These are phyloP conservation scores for Eilema caniola DNA, from an alignment of 2,888 invertebrate genomes.

Conservation along the genomic window DNA sequence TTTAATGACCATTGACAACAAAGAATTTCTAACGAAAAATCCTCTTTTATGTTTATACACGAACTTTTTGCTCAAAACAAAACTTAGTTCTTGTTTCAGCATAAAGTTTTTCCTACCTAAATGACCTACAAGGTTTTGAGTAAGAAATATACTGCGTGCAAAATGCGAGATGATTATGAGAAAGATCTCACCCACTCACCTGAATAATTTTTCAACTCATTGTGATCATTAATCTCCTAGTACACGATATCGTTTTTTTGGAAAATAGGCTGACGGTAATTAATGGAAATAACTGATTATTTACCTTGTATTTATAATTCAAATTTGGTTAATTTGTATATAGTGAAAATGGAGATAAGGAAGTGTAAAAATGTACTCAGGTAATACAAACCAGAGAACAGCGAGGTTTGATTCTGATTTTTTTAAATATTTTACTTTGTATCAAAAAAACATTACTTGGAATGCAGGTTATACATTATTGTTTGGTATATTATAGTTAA, in stretches of 20 bases:
- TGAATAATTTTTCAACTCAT: conserved; percentile 16
- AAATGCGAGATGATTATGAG: conserved; percentile 8
- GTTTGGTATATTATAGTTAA: too few relatives aligned
- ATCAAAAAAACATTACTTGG: too few relatives aligned
- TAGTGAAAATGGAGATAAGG: not conserved
- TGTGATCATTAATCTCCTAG: conserved; percentile 19
- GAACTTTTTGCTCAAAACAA: not conserved
- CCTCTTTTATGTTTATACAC: not conserved
- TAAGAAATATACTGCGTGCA: not conserved
- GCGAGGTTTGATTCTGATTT: too few relatives aligned
- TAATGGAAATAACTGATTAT: conserved; percentile 12
- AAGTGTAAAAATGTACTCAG: not conserved
- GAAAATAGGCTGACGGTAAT: conserved; percentile 6
- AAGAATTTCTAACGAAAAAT: not conserved
- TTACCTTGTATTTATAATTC: not conserved
- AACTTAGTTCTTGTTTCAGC: not conserved
- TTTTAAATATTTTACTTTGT: too few relatives aligned
- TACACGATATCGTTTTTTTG: conserved; percentile 17
- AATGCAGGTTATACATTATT: too few relatives aligned
- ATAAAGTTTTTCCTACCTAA: not conserved
- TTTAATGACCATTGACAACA: too few relatives aligned
- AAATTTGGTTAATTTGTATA: not conserved
- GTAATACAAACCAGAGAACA: too few relatives aligned
- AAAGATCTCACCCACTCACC: conserved; percentile 10
- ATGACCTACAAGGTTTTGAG: not conserved